These are phyloP conservation scores for Dione vanillae DNA, from an alignment of 2,888 invertebrate species.

Conservation along the genomic window DNA sequence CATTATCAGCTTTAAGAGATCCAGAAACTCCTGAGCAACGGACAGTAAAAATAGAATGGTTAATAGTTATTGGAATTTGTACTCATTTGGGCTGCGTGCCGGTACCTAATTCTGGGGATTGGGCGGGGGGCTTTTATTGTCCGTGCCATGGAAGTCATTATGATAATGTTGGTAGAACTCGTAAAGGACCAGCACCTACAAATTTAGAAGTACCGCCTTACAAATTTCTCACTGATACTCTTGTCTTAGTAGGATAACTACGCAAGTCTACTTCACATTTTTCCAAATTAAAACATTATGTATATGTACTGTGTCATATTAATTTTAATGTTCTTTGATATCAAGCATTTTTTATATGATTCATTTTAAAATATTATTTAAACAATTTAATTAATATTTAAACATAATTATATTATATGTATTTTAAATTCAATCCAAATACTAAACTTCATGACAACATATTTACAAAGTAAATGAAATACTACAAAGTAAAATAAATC, in stretches of 20 bases:
- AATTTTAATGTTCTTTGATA: no score
- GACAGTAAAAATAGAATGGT: constrained; percentile 88
- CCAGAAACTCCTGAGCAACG: constrained; percentile 88
- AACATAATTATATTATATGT: no score
- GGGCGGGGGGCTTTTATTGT: constrained; percentile 89
- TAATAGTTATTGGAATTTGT: constrained; percentile 91
- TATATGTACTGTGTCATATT: background rate
- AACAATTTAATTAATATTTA: no score
- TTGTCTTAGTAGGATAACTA: constrained; percentile 82
- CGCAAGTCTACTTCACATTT: background rate
- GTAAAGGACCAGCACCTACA: constrained; percentile 90
- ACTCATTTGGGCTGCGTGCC: constrained; percentile 94
- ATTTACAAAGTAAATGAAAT: no score
- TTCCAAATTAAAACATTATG: background rate
- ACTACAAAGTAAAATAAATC: no score
- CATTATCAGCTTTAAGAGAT: constrained; percentile 86
- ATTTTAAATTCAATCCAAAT: no score
- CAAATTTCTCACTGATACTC: constrained; percentile 76
- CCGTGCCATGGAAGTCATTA: constrained; percentile 94
- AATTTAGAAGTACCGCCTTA: constrained; percentile 89
- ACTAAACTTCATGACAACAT: no score
- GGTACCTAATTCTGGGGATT: constrained; percentile 87
- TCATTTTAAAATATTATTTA: no score
- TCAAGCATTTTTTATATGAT: no score
- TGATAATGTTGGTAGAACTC: constrained; percentile 89